These are phyloP conservation scores for Drosophila jambulina DNA, from an alignment of 1,140 invertebrate species.

Conservation along the genomic window DNA sequence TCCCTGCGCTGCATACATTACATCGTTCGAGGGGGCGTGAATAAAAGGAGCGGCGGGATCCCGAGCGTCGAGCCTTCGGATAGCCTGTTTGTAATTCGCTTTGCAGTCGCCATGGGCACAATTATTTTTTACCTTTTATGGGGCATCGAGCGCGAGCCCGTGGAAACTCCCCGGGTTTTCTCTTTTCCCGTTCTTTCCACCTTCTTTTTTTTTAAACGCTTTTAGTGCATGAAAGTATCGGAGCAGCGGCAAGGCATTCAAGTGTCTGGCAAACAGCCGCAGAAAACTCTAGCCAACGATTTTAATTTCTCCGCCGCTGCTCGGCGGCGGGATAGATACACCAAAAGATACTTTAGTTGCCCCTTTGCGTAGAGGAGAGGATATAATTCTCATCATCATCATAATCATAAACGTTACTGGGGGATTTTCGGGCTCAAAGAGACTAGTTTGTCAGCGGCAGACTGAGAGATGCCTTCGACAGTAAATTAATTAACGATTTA, in stretches of 20 bases:
- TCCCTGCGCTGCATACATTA: slow-evolving; percentile 70
- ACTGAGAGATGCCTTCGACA: neutral
- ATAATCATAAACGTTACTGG: slow-evolving; percentile 23
- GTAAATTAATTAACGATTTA: slow-evolving; percentile 24
- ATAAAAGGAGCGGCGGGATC: slow-evolving; percentile 4
- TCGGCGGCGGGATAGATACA: slow-evolving; percentile 13
- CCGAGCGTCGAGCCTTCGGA: slow-evolving; percentile 47
- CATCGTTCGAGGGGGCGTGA: slow-evolving; percentile 35
- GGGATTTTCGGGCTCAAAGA: neutral
- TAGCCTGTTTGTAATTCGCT: slow-evolving; percentile 81
- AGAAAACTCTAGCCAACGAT: slow-evolving; percentile 45
- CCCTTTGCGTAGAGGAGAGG: slow-evolving; percentile 5
- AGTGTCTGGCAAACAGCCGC: slow-evolving; percentile 72
- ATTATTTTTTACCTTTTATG: slow-evolving; percentile 72
- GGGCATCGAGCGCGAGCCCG: slow-evolving; percentile 34
- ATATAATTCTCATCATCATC: slow-evolving; percentile 8
- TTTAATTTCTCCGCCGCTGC: slow-evolving; percentile 52
- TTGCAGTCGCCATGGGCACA: slow-evolving; percentile 81
- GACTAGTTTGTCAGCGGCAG: slow-evolving; percentile 1
- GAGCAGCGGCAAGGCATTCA: slow-evolving; percentile 46
- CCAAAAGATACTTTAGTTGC: slow-evolving; percentile 48
- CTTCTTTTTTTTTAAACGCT: slow-evolving; percentile 62
- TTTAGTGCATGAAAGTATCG: slow-evolving; percentile 59
- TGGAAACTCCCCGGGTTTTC: slow-evolving; percentile 20
- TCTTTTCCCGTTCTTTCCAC: slow-evolving; percentile 14